Evolutionary conservation across 2,797 vertebrate genomes (phyloP).

Genomic region (Megaceryle alcyon): DNA sequence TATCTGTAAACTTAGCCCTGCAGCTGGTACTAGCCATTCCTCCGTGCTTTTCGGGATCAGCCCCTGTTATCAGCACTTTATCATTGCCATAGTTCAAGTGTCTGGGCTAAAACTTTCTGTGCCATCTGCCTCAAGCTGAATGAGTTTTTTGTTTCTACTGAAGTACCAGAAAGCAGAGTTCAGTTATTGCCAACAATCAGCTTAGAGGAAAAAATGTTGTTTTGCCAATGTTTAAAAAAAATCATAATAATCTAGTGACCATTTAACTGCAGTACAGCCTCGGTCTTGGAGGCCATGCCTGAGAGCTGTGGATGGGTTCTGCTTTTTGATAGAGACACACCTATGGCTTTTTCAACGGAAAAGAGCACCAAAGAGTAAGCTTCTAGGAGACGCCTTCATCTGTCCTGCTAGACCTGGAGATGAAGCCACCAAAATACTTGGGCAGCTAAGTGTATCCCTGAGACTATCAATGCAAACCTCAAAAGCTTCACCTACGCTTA

Average conservation of each 20-base stretch:
- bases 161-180: neutral
- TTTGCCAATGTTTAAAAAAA: neutral
- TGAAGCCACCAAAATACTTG: neutral
- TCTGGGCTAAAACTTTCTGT: neutral
- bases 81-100: neutral
- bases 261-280: neutral
- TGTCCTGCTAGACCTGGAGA: neutral
- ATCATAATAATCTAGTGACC: neutral
- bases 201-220: neutral
- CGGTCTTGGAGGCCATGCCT: neutral
- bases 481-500: fast-evolving
- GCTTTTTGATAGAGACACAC: neutral
- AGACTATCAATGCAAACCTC: neutral
- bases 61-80: neutral
- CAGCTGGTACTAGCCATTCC: neutral
- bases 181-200: neutral
- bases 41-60: neutral
- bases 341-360: neutral
- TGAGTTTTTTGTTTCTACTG: neutral
- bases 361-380: neutral
- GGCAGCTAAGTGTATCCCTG: neutral
- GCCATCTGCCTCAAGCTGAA: neutral
- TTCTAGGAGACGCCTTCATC: neutral
- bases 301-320: neutral
- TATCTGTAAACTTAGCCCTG: neutral